Conservation (phyloP, 2,888 invertebrate species). For the Polymixis lichenea region DNA sequence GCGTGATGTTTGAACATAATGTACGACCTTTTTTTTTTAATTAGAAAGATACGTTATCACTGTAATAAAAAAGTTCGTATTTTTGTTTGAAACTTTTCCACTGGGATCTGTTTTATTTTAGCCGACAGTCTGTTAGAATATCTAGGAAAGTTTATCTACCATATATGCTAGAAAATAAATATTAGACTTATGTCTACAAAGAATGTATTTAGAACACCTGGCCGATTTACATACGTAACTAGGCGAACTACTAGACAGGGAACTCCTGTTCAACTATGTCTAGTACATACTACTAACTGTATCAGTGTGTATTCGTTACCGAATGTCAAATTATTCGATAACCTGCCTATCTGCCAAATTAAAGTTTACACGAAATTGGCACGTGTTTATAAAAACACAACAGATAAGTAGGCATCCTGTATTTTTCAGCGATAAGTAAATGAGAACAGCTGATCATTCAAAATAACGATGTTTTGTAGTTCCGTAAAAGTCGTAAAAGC, state of each 20-base stretch:
- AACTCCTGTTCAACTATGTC: not conserved
- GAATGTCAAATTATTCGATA: constrained; percentile 39
- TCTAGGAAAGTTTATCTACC: constrained; percentile 11
- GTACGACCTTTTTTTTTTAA: not conserved
- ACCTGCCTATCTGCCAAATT: constrained; percentile 44
- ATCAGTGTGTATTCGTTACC: not conserved
- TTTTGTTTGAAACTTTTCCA: constrained; percentile 5
- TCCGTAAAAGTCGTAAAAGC: not conserved
- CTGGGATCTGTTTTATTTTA: not conserved
- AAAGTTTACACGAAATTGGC: constrained; percentile 36
- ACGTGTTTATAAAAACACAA: constrained; percentile 38
- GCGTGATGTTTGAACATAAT: not conserved
- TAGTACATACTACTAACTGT: not conserved
- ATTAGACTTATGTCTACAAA: not conserved
- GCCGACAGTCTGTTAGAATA: not conserved
- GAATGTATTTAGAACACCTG: not conserved
- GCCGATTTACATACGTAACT: not conserved
- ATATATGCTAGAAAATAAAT: not conserved
- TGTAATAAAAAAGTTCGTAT: constrained; percentile 11
- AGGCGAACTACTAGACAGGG: not conserved
- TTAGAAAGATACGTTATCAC: constrained; percentile 23
- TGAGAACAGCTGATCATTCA: constrained; percentile 52
- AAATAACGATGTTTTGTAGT: not conserved
- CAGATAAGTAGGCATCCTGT: not conserved
- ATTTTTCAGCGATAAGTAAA: not conserved